A percentile compares a stretch with the other conserved stretches of the same genome.
Conservation (phyloP, 2,888 invertebrate genomes). For the Rhingia rostrata region DNA sequence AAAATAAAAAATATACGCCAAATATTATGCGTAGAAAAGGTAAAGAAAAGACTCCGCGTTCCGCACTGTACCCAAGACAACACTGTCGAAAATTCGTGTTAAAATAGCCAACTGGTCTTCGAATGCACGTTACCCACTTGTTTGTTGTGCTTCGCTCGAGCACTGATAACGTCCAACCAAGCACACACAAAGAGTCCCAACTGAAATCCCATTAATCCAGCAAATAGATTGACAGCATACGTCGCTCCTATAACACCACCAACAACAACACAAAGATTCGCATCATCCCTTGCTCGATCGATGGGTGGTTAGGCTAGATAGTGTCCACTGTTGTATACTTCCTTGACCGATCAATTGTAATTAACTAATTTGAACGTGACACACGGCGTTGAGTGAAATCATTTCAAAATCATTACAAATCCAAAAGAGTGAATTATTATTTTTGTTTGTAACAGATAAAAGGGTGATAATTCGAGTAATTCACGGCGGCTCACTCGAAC, state of each 20-base stretch:
- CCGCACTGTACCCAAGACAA: constrained; percentile 15
- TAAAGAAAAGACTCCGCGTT: constrained; percentile 17
- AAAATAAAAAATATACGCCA: not conserved
- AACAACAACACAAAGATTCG: not conserved
- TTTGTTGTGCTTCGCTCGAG: constrained; percentile 15
- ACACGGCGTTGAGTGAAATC: constrained; percentile 20
- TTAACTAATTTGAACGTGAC: constrained; percentile 41
- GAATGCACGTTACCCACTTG: constrained; percentile 33
- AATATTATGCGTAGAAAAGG: constrained; percentile 3
- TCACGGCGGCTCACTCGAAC: constrained; percentile 13
- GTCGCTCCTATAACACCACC: constrained; percentile 6
- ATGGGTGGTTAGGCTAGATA: constrained; percentile 10
- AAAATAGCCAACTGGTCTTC: constrained; percentile 4
- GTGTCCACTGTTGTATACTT: constrained; percentile 32
- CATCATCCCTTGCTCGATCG: constrained; percentile 58
- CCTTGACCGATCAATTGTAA: constrained; percentile 34
- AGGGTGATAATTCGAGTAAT: constrained; percentile 56
- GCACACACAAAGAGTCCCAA: constrained; percentile 42
- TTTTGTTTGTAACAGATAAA: constrained; percentile 48
- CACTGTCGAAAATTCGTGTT: constrained; percentile 14
- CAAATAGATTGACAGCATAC: constrained; percentile 34
- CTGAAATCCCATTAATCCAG: constrained; percentile 52
- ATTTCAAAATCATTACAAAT: constrained; percentile 46
- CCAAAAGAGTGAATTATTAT: constrained; percentile 34
- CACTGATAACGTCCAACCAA: constrained; percentile 47